Evolutionary conservation across 2,797 vertebrate genomes (phyloP).

Genomic region (Hyperoplus immaculatus): DNA sequence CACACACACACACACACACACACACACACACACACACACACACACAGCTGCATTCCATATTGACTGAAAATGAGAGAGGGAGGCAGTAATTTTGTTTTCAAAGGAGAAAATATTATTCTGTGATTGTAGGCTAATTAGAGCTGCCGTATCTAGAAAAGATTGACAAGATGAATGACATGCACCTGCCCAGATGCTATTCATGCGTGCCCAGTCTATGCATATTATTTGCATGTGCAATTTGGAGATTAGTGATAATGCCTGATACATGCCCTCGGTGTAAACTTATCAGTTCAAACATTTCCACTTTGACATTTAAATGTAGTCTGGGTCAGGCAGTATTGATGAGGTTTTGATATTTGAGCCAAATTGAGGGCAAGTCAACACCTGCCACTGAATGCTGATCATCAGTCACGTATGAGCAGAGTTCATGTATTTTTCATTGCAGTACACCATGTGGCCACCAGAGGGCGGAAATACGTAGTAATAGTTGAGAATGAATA

Average conservation of each 20-base stretch:
- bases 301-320: constrained; percentile 52
- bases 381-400: constrained; percentile 38
- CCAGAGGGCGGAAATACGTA: constrained; percentile 54
- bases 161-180: constrained; percentile 61
- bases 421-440: background rate
- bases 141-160: constrained; percentile 52
- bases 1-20: constrained; percentile 5
- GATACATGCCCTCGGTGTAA: constrained; percentile 44
- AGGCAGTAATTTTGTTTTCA: constrained; percentile 62
- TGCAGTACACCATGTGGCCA: constrained; percentile 36
- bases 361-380: constrained; percentile 44
- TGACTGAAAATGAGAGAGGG: constrained; percentile 46
- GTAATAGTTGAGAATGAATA: background rate
- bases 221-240: constrained; percentile 62
- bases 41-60: constrained; percentile 57
- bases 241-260: constrained; percentile 57
- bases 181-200: constrained; percentile 54
- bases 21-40: background rate
- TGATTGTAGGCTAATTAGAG: constrained; percentile 75
- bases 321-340: constrained; percentile 29
- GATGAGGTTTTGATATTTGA: constrained; percentile 62
- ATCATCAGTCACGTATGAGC: constrained; percentile 29
- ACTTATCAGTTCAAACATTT: constrained; percentile 56
- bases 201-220: constrained; percentile 38
- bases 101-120: constrained; percentile 63